Percentiles rank a stretch among this genome's conserved stretches.
phyloP scores from a whole-genome alignment of 2,888 invertebrate species.

The Parnassius orleans region DNA sequence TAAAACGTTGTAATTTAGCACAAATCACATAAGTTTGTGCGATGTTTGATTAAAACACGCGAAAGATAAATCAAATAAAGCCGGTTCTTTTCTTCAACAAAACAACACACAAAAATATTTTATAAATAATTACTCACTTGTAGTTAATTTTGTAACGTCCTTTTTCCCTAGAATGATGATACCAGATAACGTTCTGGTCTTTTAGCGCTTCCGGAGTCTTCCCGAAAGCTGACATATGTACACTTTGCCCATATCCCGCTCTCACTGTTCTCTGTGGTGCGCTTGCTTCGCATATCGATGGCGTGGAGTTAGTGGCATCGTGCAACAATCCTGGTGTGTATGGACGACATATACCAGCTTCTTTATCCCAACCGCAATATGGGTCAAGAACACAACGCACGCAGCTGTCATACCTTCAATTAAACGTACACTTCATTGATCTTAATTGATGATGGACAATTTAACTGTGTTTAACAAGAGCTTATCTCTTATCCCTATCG shows the following conservation, averaged over 20 bases:
- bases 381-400: conserved; percentile 84
- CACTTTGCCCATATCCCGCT: conserved; percentile 83
- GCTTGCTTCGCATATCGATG: conserved; percentile 80
- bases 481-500: too few relatives aligned
- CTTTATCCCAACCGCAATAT: conserved; percentile 86
- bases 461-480: too few relatives aligned
- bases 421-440: neutral
- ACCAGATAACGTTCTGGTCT: conserved; percentile 75
- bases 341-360: conserved; percentile 79
- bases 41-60: too few relatives aligned
- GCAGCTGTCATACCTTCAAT: conserved; percentile 81
- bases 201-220: conserved; percentile 73
- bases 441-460: too few relatives aligned
- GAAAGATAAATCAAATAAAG: too few relatives aligned
- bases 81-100: neutral
- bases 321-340: conserved; percentile 81
- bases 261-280: conserved; percentile 78
- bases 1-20: too few relatives aligned
- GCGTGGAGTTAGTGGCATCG: conserved; percentile 82
- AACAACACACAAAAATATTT: neutral
- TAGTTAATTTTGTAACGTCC: conserved; percentile 78
- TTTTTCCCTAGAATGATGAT: conserved; percentile 77
- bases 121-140: conserved; percentile 61
- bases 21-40: too few relatives aligned
- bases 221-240: conserved; percentile 81